These are phyloP conservation scores for Myiopsitta monachus DNA, from an alignment of 2,113 vertebrate genomes.

Conservation along the genomic window DNA sequence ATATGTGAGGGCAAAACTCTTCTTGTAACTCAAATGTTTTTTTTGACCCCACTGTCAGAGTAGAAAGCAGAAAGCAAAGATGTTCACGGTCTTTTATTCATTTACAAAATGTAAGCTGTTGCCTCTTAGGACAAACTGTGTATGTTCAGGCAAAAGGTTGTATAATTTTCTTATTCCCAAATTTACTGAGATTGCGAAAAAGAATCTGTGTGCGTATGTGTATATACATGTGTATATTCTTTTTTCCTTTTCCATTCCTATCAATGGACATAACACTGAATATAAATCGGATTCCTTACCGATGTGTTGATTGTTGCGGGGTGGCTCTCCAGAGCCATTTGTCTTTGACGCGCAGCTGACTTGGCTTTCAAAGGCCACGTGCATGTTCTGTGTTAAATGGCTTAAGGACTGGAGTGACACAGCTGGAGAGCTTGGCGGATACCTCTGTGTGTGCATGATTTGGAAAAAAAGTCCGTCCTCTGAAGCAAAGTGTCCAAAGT, in stretches of 20 bases:
- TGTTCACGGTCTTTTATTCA: background rate
- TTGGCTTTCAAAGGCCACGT: constrained; percentile 19
- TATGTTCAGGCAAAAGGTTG: background rate
- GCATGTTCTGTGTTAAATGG: constrained; percentile 23
- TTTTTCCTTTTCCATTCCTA: background rate
- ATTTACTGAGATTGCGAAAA: background rate
- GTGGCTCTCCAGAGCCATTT: constrained; percentile 7
- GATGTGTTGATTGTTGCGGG: background rate
- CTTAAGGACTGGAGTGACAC: constrained; percentile 38
- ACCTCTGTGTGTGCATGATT: background rate
- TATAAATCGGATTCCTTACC: background rate
- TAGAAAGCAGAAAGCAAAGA: background rate
- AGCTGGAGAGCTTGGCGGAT: constrained; percentile 30
- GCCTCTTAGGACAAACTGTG: background rate
- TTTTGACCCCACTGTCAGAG: background rate
- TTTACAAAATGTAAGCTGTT: background rate
- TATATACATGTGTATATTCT: background rate
- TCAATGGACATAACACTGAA: background rate
- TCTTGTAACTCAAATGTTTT: background rate
- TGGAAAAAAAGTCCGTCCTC: constrained; percentile 3
- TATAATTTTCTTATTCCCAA: background rate
- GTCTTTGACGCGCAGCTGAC: background rate
- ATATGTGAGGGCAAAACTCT: background rate
- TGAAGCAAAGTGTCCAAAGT: background rate
- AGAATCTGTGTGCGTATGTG: background rate